Evolutionary conservation across 2,888 invertebrate genomes (phyloP).

Genomic region (Galerucella pusilla): DNA sequence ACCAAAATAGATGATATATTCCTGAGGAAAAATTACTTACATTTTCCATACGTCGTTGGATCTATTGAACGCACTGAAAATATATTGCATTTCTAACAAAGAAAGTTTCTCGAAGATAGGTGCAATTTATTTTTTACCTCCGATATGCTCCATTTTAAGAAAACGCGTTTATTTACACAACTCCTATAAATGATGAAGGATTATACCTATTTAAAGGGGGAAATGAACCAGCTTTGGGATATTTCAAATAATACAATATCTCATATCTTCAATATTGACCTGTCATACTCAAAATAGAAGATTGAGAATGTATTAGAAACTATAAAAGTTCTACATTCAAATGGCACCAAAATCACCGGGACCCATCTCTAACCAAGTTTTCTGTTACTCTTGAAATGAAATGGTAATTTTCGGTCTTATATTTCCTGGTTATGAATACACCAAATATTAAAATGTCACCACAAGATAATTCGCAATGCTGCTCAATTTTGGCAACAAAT

Average conservation of each 20-base stretch:
- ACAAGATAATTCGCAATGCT: too few relatives aligned
- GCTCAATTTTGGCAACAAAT: too few relatives aligned
- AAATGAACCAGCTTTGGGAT: neutral
- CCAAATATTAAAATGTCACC: too few relatives aligned
- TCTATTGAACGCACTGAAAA: neutral
- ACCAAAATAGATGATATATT: neutral
- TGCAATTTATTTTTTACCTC: conserved; percentile 8
- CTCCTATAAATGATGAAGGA: neutral
- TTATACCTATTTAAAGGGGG: neutral
- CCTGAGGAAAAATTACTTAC: neutral
- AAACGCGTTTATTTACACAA: neutral
- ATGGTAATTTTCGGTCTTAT: too few relatives aligned
- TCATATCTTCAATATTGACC: too few relatives aligned
- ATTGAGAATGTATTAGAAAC: too few relatives aligned
- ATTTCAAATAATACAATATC: neutral
- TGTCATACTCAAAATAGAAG: too few relatives aligned
- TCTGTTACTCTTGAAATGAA: too few relatives aligned
- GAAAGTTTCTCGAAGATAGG: neutral
- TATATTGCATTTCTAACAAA: conserved; percentile 1
- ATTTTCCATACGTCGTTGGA: neutral
- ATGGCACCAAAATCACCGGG: too few relatives aligned
- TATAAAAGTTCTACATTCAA: too few relatives aligned
- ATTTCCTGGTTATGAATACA: too few relatives aligned
- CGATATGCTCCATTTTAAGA: neutral
- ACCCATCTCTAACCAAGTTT: too few relatives aligned